A percentile compares a stretch with the other conserved stretches of the same genome.
Conservation (phyloP, 2,888 invertebrate species). For the Agrotis puta region DNA sequence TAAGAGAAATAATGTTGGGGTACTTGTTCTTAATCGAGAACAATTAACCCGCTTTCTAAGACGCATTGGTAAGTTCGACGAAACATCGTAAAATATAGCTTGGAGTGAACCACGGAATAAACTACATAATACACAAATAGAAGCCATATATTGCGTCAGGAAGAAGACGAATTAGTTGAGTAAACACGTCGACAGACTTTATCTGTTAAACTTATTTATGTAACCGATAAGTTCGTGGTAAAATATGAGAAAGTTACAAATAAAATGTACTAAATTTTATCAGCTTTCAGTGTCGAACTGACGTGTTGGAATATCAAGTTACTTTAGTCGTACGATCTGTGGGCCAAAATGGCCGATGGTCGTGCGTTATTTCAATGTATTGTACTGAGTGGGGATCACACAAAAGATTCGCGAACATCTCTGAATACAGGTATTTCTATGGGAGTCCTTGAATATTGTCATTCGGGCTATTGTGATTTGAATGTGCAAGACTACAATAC, state of each 20-base stretch:
- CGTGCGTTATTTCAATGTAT: slow-evolving; percentile 11
- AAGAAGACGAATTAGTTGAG: slow-evolving; percentile 73
- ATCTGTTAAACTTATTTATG: slow-evolving; percentile 74
- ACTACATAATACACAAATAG: slow-evolving; percentile 53
- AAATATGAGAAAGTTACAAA: slow-evolving; percentile 68
- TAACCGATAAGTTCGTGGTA: slow-evolving; percentile 73
- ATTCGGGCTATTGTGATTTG: slow-evolving; percentile 71
- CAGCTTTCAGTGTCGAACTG: slow-evolving; percentile 55
- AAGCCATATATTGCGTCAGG: slow-evolving; percentile 57
- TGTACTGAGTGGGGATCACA: slow-evolving; percentile 59
- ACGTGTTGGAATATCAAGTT: slow-evolving; percentile 53
- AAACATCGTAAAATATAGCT: slow-evolving; percentile 38
- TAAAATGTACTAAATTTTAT: slow-evolving; percentile 60
- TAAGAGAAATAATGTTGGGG: slow-evolving; percentile 39
- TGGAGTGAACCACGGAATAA: slow-evolving; percentile 42
- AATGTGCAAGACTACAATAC: slow-evolving; percentile 64
- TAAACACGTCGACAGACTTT: slow-evolving; percentile 72
- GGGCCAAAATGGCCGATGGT: slow-evolving; percentile 4
- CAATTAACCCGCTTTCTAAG: slow-evolving; percentile 54
- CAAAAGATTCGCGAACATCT: slow-evolving; percentile 72
- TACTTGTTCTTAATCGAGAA: slow-evolving; percentile 41
- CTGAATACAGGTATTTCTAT: slow-evolving; percentile 72
- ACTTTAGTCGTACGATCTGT: slow-evolving; percentile 34
- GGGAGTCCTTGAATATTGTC: slow-evolving; percentile 75
- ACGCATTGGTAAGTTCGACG: slow-evolving; percentile 34